Evolutionary conservation across 2,888 invertebrate genomes (phyloP).

Genomic region (Calameuta idolon): DNA sequence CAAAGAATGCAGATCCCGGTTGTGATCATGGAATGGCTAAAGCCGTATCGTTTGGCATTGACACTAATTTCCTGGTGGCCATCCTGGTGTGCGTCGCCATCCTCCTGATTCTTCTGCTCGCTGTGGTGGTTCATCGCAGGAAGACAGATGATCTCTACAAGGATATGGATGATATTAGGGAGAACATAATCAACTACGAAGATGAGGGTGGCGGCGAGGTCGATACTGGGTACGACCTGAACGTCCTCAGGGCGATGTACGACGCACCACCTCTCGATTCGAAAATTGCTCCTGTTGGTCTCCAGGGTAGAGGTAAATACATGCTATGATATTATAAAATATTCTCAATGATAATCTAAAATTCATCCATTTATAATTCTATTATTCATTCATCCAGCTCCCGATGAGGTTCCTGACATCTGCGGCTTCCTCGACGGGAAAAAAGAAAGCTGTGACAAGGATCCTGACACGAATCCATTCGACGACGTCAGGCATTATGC

Average conservation of each 20-base stretch:
- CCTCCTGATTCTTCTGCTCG: conserved; percentile 84
- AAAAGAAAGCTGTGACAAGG: conserved; percentile 90
- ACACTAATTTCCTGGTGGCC: conserved; percentile 89
- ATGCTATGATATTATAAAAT: not conserved
- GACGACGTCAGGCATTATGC: conserved; percentile 98
- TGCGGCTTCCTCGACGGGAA: conserved; percentile 92
- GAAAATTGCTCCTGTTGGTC: conserved; percentile 64
- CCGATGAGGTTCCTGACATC: conserved; percentile 83
- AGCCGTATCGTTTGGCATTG: conserved; percentile 85
- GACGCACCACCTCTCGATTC: conserved; percentile 71
- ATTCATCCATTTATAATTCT: conserved; percentile 3
- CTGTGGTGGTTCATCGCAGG: conserved; percentile 90
- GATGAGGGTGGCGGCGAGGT: conserved; percentile 99
- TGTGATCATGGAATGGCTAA: conserved; percentile 81
- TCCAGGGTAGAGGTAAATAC: conserved; percentile 68
- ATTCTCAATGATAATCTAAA: not conserved
- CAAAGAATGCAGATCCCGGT: conserved; percentile 78
- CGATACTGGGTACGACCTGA: conserved; percentile 92
- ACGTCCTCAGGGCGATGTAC: conserved; percentile 79
- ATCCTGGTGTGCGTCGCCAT: conserved; percentile 90
- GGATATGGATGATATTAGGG: conserved; percentile 95
- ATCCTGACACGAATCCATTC: conserved; percentile 90
- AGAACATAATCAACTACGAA: conserved; percentile 97
- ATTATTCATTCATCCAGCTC: conserved; percentile 54
- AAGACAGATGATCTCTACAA: conserved; percentile 89